Conservation (phyloP, 2,113 vertebrate species). For the Triplophysa rosa region DNA sequence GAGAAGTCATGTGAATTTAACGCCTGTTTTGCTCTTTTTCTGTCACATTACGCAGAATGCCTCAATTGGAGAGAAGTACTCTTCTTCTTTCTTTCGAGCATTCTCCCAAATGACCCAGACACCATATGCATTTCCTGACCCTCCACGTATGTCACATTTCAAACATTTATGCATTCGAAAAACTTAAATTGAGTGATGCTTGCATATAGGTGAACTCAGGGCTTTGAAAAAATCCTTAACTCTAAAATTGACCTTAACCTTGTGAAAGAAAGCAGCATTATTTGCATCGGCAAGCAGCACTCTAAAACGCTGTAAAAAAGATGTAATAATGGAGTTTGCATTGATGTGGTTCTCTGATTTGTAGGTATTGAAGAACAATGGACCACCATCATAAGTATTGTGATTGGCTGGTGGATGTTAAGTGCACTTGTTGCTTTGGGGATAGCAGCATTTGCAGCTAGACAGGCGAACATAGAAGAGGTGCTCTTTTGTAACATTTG, state of each 20-base stretch:
- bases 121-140: constrained; percentile 61
- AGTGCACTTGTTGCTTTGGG: constrained; percentile 74
- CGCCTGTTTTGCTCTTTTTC: constrained; percentile 58
- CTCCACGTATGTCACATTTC: constrained; percentile 56
- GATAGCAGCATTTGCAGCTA: constrained; percentile 65
- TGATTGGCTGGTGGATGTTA: constrained; percentile 74
- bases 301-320: background rate
- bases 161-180: background rate
- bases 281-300: too few species aligned
- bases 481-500: constrained; percentile 46
- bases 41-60: constrained; percentile 70
- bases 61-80: constrained; percentile 72
- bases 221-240: too few species aligned
- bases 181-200: background rate
- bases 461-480: constrained; percentile 75
- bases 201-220: too few species aligned
- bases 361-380: constrained; percentile 76
- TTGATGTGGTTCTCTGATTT: background rate
- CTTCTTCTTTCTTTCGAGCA: constrained; percentile 73
- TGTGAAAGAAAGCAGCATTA: background rate
- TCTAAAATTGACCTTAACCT: background rate
- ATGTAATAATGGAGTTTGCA: background rate
- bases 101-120: constrained; percentile 76
- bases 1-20: too few species aligned
- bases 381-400: constrained; percentile 76